phyloP scores from a whole-genome alignment of 2,888 invertebrate genomes.

The Trachelus iudaicus region DNA sequence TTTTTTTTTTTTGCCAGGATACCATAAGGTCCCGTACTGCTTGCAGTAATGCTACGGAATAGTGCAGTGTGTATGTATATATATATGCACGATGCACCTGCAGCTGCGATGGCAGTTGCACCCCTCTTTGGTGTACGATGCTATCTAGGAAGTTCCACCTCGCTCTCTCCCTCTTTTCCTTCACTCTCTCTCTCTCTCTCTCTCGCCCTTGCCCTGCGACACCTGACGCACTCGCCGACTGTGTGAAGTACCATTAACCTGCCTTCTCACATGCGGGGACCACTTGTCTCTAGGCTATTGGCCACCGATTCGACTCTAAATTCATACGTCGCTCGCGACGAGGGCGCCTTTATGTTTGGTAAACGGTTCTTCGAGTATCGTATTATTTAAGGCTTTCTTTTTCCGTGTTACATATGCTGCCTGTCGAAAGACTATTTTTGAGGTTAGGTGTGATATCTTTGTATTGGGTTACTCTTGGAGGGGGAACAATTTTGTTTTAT shows the following conservation, averaged over 20 bases:
- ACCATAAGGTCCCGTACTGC: not conserved
- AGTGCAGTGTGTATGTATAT: constrained; percentile 15
- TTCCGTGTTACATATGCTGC: not conserved
- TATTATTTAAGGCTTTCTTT: not conserved
- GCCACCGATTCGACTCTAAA: not conserved
- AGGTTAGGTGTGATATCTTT: too few relatives aligned
- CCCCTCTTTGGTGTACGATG: constrained; percentile 57
- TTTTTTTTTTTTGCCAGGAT: not conserved
- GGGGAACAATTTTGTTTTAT: too few relatives aligned
- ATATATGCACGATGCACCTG: constrained; percentile 44
- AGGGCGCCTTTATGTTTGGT: not conserved
- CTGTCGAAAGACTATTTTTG: too few relatives aligned
- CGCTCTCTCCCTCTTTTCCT: constrained; percentile 14
- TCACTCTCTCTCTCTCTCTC: constrained; percentile 11
- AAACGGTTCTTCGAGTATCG: not conserved
- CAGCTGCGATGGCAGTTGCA: constrained; percentile 55
- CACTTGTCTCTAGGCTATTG: constrained; percentile 8
- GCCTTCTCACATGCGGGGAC: constrained; percentile 53
- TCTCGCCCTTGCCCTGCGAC: constrained; percentile 42
- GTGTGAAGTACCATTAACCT: constrained; percentile 58
- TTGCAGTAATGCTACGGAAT: constrained; percentile 28
- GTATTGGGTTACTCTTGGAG: too few relatives aligned
- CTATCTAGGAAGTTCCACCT: constrained; percentile 51
- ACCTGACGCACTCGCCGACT: constrained; percentile 53
- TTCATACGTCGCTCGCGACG: not conserved